Base-by-base conservation (phyloP, 1,140 invertebrate genomes). In the Episyrphus balteatus region DNA sequence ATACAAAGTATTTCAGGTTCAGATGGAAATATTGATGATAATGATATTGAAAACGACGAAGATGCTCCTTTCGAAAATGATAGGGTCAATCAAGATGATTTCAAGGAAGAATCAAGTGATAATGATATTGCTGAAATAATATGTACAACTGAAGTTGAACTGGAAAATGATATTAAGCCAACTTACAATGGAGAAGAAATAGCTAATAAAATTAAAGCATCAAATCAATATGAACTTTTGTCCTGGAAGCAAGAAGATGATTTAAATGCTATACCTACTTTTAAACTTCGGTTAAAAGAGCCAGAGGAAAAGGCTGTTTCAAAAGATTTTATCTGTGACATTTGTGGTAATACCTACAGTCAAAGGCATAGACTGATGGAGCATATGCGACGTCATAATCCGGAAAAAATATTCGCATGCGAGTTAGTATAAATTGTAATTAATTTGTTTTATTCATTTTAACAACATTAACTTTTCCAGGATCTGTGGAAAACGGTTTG, bases 311-410 rank as follows among this genome's bases (percentile, higher is more conserved):
- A 42, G 19, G 14, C n/a, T 18, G 15, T 42, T 37, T 5, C 33
- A 10, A 15, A 36, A 36, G 17, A 46, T 55, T 30, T 56, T 18
- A 60, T 66, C 2, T 66, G 62, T 44, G 62, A 66, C 51, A 57
- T 66, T 7, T 66, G 62, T 40, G 62, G 62, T 0, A 66, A 66
- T 50, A 58, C 61, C 37, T 66, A 58, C 44, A 55, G 62, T 18
- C 65, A 66, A 39, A 57, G 60, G 1, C 55, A 62, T 3, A 53
- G 62, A 7, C 61, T 66, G 58, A 62, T 58, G 54, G 62, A 66
- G 26, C 62, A 66, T 47, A 52, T 62, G 5, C 51, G 58, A 3
- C 50, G 62, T 5, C 62, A 65, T 40, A 60, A 65, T 45, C 48
- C 57, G 6, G 45, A 56, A 5, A 55, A 51, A 37, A 57, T 59